Base-by-base conservation (phyloP, 2,797 vertebrate species). In the Sebastes dallii region DNA sequence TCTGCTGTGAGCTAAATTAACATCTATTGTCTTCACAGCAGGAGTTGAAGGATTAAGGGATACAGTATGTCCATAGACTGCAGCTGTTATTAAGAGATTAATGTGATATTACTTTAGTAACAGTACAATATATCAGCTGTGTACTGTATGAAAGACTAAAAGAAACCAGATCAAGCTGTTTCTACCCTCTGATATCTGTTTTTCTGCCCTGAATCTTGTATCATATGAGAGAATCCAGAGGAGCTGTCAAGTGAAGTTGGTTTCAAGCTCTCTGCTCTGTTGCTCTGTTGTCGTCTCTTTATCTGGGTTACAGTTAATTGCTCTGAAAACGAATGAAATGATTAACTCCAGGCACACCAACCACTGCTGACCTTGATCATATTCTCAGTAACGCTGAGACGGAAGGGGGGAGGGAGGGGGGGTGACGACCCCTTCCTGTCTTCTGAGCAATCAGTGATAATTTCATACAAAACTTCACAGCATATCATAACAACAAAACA, bases 291-390 rank as follows among this genome's bases (percentile, higher is more conserved):
- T 66, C 6, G 4, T 78, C 70, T 61, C 73, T 83, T 86, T 90
- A 90, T 92, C 89, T 90, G 81, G 90, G 86, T 91, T 90, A 77
- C 78, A 75, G 24, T 82, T 90, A 87, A 91, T 86, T 88, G 80
- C 72, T 78, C 55, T 69, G 70, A 83, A 83, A 67, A 72, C 68
- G 80, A 56, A 71, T 62, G 36, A 72, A 83, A 78, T 72, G 50
- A 59, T 77, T 75, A 82, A 83, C 82, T 75, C 36, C 77, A 32
- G 83, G 83, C 75, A 18, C 64, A 72, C n/a, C 79, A 72, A 5
- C 75, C 77, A 74, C 81, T 18, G 80, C 78, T 87, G 88, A 91
- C 89, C 90, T 87, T 82, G 76, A 87, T 90, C 79, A n/a, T 77
- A 62, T 69, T 86, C 58, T 75, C 75, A 30, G 73, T 67, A 66